Evolutionary conservation across 2,888 invertebrate genomes (phyloP), one percentile per base, ranked within the genome.

Genomic region (Clostera curtula): DNA sequence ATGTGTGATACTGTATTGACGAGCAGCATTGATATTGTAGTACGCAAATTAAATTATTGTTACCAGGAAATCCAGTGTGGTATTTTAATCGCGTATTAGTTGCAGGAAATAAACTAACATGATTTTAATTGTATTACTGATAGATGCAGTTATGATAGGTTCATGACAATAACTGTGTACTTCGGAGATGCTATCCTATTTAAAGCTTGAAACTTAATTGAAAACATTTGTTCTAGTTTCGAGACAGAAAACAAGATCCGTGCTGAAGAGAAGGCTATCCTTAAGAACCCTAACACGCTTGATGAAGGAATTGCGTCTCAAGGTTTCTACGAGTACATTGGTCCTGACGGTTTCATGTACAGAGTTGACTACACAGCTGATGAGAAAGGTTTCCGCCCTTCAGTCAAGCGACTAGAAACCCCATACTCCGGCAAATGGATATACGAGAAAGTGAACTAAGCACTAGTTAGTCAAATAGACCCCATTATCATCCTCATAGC

Each of bases 201-300:
- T 9, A 18, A 18, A 18, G 7, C 18, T 18, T n/a, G n/a, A n/a
- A 5, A 12, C 29, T 33, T 27, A 17, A 40, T 19, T 14, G 3
- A 14, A 13, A 29, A 28, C 30, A 12, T 36, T 19, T 43, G 40
- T 42, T 25, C 12, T 62, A 85, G 85, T 58, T 85, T 83, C 46
- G 84, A 85, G 52, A 85, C 85, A 9, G 85, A 85, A 56, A 85
- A 85, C 66, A 85, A 84, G 48, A 85, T 85, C 38, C 80, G 84
- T 43, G 83, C 82, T 36, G 75, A 82, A 54, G 85, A 85, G 49
- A 80, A 77, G 27, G 85, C 85, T n/a, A 60, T 77, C 5, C 43
- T 85, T 31, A 85, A 82, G 51, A 84, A 85, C 49, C 66, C 79
- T 2, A 83, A 84, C 52, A 73, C 82, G 2, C 49, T 70, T 9